Base-by-base conservation (phyloP, 2,888 invertebrate genomes). In the Heliconius cydno region DNA sequence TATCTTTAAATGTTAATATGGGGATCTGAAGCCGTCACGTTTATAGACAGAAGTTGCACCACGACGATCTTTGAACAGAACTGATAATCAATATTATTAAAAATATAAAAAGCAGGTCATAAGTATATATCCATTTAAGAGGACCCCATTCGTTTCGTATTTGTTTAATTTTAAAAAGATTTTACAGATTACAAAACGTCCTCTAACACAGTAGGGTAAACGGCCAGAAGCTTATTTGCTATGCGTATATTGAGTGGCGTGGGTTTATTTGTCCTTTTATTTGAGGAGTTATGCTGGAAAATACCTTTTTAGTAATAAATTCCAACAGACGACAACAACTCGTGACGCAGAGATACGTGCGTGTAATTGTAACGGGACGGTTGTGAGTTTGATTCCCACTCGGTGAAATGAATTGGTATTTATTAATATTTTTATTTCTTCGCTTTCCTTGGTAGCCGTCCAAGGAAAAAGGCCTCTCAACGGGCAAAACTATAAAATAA, bases 91-190 rank as follows among this genome's bases (percentile, higher is more conserved):
- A 6, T 15, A 46, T 15, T 46, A 46, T 46, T 46, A 46, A 6
- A 34, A 34, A 34, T 34, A 9, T 7, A 7, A 34, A 34, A 34
- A 34, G 7, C 34, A 7, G 34, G 7, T 34, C 9, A 34, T 34
- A 34, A 34, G 7, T 46, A 10, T n/a, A 68, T 2, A 68, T n/a
- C n/a, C 38, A 38, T 68, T 38, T 68, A n/a, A 38, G 5, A 68
- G 38, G 2, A 38, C 12, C n/a, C 38, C 34, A 38, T 68, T n/a
- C 12, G 30, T 67, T 67, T 34, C 34, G 4, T 38, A 68, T 68
- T 68, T 38, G n/a, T 38, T 15, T 67, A 34, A n/a, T n/a, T 38
- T 68, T 68, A 68, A 38, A 68, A 68, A n/a, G 38, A 66, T 66
- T 66, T 66, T 34, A 30, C 15, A 30, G 9, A 34, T 34, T 66